Evolutionary conservation across 1,140 invertebrate genomes (phyloP), one percentile per base, ranked within the genome.

Genomic region (Zaprionus kolodkinae): DNA sequence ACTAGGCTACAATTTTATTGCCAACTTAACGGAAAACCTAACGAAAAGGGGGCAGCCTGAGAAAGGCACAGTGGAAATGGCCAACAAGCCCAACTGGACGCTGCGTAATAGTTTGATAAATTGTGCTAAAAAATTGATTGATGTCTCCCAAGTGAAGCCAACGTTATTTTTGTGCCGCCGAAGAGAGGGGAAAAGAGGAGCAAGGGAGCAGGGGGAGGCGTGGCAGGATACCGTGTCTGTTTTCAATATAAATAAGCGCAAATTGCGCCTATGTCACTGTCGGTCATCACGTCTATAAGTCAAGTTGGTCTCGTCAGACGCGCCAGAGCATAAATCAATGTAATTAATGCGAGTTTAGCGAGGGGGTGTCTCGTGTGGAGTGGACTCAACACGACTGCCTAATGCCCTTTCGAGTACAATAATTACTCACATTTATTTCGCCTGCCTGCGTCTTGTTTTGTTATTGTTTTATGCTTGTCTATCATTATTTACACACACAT

Each of bases 321-420:
- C 78, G 78, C 65, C 65, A 48, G 60, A 60, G 81, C 85, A 89
- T 88, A 88, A 88, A 88, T 88, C 85, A 88, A 88, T 88, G 78
- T 88, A 88, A 88, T 88, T 88, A 88, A 89, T 88, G 87, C 72
- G 78, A 81, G 76, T 79, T 85, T 86, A 86, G 81, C 83, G 86
- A 87, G 68, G 52, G 48, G 15, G 40, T 45, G 9, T 0, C 40
- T 15, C 40, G 6, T n/a, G n/a, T 15, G 10, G 13, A 12, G 7
- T 10, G 1, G 38, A 13, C 10, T 21, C 38, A 56, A 48, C 48
- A 60, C 21, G 30, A 48, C 62, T 68, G 54, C 70, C 72, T 79
- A 89, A 87, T 87, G 84, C 81, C 78, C 62, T 71, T 86, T 71
- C 83, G 55, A 77, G 83, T 74, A 60, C 74, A 56, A 89, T 85